phyloP scores from a whole-genome alignment of 2,113 vertebrate genomes.

The Mesocricetus auratus region DNA sequence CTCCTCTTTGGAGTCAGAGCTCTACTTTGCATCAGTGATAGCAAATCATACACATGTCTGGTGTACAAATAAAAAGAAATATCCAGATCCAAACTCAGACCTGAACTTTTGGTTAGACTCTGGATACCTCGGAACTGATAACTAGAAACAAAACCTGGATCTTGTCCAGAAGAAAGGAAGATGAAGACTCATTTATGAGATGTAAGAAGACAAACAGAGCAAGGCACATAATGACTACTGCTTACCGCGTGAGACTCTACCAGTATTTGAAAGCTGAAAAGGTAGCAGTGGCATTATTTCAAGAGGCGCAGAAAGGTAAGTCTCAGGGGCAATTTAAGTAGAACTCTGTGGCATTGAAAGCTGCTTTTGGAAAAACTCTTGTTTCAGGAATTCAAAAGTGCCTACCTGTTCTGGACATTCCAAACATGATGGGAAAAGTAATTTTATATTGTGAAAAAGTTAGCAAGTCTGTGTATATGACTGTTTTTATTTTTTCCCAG shows the following conservation, averaged over 20 bases:
- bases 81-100: neutral
- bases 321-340: constrained; percentile 64
- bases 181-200: constrained; percentile 64
- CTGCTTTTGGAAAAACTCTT: constrained; percentile 60
- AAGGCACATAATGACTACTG: constrained; percentile 47
- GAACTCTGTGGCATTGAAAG: constrained; percentile 72
- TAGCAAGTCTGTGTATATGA: neutral
- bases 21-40: neutral
- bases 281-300: constrained; percentile 60
- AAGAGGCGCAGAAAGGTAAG: constrained; percentile 43
- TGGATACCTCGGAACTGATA: constrained; percentile 3
- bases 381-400: constrained; percentile 40
- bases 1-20: neutral
- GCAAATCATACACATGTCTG: neutral
- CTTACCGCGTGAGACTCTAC: constrained; percentile 65
- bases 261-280: constrained; percentile 74
- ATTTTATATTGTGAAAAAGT: neutral
- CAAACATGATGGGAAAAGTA: neutral
- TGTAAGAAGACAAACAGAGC: constrained; percentile 67
- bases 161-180: constrained; percentile 53
- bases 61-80: constrained; percentile 33
- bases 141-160: constrained; percentile 51
- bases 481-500: neutral
- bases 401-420: constrained; percentile 40
- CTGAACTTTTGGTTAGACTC: constrained; percentile 41